Evolutionary conservation across 2,797 vertebrate species (phyloP), one percentile per base, ranked within the genome.

Genomic region (Galago senegalensis): DNA sequence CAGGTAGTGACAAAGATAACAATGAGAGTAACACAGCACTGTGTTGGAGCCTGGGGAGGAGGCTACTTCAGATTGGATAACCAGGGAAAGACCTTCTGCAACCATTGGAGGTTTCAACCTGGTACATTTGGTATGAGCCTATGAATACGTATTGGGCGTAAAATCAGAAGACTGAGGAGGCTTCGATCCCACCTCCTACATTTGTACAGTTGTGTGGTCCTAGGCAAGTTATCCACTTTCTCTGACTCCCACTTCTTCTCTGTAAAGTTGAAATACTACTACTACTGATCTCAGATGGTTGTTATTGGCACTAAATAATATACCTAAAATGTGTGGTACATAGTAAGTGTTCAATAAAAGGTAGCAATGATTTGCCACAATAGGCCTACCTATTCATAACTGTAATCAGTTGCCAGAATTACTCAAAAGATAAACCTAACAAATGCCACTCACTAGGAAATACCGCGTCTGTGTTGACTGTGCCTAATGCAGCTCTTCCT

Each of bases 371-470:
- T 69, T 79, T 90, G 13, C 27, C 37, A 43, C 16, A 43, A 34
- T 8, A 70, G 40, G 11, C 5, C 18, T 31, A 46, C 84, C 40
- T 87, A 53, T 37, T 56, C 53, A 34, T 49, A 91, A 34, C 25
- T 86, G 13, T n/a, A 31, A 65, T 70, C 77, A 61, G 86, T 49
- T 80, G 46, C 67, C 43, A 46, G 61, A 87, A 83, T 76, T 67
- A 81, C 56, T 95, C 56, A 73, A 84, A 94, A 89, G 81, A 14
- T 25, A 87, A 80, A 80, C 20, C 75, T 61, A 83, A 58, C 69
- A 65, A 79, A 72, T 37, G 27, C 56, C 11, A 9, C 34, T 87
- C 73, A 43, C 23, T 12, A 31, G 76, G 34, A 37, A 53, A 53
- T 14, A 56, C 27, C 34, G 43, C 29, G 70, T 91, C 80, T 37